Evolutionary conservation across 1,140 invertebrate genomes (phyloP).

Genomic region (Adelges cooleyi): DNA sequence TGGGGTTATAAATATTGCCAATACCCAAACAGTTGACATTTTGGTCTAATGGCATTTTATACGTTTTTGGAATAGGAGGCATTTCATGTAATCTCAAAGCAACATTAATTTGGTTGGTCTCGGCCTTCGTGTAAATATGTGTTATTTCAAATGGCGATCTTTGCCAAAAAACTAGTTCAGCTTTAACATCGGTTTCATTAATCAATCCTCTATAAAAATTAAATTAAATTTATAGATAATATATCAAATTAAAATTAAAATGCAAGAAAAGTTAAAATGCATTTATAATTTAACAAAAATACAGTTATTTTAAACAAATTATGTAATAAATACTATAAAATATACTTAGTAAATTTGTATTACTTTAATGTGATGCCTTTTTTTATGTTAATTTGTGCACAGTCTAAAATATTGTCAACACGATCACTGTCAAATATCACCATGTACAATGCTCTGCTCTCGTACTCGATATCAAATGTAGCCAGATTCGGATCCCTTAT

Average conservation of each 20-base stretch:
- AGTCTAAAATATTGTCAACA: slow-evolving; percentile 64
- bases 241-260: no score
- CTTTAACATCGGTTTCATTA: slow-evolving; percentile 66
- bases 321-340: no score
- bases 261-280: no score
- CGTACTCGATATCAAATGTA: slow-evolving; percentile 54
- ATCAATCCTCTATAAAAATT: slow-evolving; percentile 52
- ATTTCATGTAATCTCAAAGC: slow-evolving; percentile 57
- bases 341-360: no score
- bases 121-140: slow-evolving; percentile 42
- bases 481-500: slow-evolving; percentile 56
- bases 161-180: slow-evolving; percentile 67
- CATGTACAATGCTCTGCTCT: slow-evolving; percentile 63
- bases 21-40: slow-evolving; percentile 42
- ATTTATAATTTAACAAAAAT: no score
- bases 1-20: slow-evolving; percentile 58
- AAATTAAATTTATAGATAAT: not conserved
- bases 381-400: slow-evolving; percentile 63
- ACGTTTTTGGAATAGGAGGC: slow-evolving; percentile 38
- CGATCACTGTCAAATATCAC: slow-evolving; percentile 73
- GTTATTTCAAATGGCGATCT: slow-evolving; percentile 74
- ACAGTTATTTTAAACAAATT: no score
- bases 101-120: slow-evolving; percentile 40
- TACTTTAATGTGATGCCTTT: slow-evolving; percentile 56
- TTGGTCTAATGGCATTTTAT: slow-evolving; percentile 3